Evolutionary conservation across 1,140 invertebrate species (phyloP).

Genomic region (Euwallacea similis): DNA sequence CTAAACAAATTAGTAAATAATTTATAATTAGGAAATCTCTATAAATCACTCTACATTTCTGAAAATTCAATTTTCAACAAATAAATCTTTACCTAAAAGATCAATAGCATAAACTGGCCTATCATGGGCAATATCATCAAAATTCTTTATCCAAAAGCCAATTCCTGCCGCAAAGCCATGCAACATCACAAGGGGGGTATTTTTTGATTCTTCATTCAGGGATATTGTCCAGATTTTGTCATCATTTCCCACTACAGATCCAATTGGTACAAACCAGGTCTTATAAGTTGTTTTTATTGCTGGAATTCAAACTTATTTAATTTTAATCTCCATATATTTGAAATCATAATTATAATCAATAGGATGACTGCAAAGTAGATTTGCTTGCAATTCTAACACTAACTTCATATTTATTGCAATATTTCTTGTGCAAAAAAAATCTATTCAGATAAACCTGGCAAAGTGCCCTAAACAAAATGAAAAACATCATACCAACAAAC

Average conservation of each 20-base stretch:
- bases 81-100: slow-evolving; percentile 67
- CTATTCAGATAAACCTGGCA: no score
- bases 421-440: slow-evolving; percentile 26
- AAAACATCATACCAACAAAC: no score
- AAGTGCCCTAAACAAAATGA: no score
- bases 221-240: slow-evolving; percentile 85
- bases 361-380: not conserved
- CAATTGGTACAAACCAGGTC: slow-evolving; percentile 82
- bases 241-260: slow-evolving; percentile 73
- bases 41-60: not conserved
- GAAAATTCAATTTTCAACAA: no score
- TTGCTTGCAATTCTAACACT: not conserved
- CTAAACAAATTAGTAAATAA: slow-evolving; percentile 52
- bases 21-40: not conserved
- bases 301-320: slow-evolving; percentile 44
- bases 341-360: not conserved
- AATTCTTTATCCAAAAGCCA: slow-evolving; percentile 90
- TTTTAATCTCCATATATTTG: not conserved
- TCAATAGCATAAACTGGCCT: slow-evolving; percentile 94
- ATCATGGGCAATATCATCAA: slow-evolving; percentile 74
- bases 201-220: slow-evolving; percentile 70
- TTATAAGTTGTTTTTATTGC: slow-evolving; percentile 77
- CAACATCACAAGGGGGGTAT: slow-evolving; percentile 83
- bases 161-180: slow-evolving; percentile 94
- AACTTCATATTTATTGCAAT: slow-evolving; percentile 9